Evolutionary conservation across 35 echinoderm and acorn worm species (phyloP).

Genomic region (Strongylocentrotus purpuratus): DNA sequence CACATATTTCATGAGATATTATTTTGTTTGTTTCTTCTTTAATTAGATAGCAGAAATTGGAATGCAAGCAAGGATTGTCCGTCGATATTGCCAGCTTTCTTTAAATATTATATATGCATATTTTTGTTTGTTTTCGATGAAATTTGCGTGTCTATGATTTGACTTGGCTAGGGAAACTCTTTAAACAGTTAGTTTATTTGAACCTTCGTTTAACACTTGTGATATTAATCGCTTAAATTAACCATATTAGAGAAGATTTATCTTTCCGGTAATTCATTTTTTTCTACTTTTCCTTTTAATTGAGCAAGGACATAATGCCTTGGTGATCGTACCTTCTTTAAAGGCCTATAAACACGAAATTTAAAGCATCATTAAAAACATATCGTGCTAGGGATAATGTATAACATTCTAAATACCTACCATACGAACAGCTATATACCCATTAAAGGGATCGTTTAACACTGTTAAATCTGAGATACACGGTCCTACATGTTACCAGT

Average conservation of each 20-base stretch:
- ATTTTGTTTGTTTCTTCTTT: neutral
- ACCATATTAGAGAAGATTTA: neutral
- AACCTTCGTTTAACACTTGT: neutral
- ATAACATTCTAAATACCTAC: too few relatives aligned
- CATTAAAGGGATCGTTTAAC: too few relatives aligned
- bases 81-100: neutral
- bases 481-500: too few relatives aligned
- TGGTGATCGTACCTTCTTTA: too few relatives aligned
- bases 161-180: neutral
- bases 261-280: neutral
- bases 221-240: neutral
- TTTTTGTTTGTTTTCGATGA: conserved; percentile 2
- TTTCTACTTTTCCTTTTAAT: neutral
- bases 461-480: too few relatives aligned
- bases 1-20: neutral
- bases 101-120: neutral
- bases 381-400: too few relatives aligned
- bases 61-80: neutral
- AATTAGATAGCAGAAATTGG: conserved; percentile 3
- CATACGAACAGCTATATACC: too few relatives aligned
- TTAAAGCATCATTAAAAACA: too few relatives aligned
- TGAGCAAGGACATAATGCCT: neutral
- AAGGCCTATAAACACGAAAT: too few relatives aligned
- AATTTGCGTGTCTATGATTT: neutral
- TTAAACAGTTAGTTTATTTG: neutral